Evolutionary conservation across 2,888 invertebrate genomes (phyloP).

Genomic region (Eretmocerus hayati): DNA sequence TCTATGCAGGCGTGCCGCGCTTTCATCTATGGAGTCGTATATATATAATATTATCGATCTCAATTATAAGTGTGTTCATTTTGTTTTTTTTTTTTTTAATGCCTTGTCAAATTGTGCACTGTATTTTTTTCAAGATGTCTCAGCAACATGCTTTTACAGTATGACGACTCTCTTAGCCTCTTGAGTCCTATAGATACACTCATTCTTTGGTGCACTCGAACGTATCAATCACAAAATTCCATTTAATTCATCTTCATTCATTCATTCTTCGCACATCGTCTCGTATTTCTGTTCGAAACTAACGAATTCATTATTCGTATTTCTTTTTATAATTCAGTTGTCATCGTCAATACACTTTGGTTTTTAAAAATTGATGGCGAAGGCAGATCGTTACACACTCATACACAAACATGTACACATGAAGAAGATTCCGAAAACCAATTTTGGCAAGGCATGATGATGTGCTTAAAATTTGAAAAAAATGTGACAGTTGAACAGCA

Average conservation of each 20-base stretch:
- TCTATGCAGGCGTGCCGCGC: slow-evolving; percentile 49
- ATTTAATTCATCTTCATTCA: too few species aligned
- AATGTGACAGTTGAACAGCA: too few species aligned
- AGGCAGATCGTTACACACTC: slow-evolving; percentile 37
- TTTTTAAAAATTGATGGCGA: slow-evolving; percentile 34
- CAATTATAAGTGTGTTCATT: slow-evolving; percentile 34
- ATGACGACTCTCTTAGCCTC: too few species aligned
- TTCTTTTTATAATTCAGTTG: slow-evolving; percentile 1
- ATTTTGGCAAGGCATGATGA: slow-evolving; percentile 11
- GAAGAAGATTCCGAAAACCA: slow-evolving; percentile 32
- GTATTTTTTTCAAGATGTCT: too few species aligned
- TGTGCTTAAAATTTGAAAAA: too few species aligned
- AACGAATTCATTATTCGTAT: slow-evolving; percentile 30
- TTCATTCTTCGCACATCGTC: too few species aligned
- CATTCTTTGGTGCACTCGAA: too few species aligned
- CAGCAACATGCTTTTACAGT: too few species aligned
- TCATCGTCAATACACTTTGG: slow-evolving; percentile 26
- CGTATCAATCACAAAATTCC: too few species aligned
- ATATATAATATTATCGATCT: slow-evolving; percentile 45
- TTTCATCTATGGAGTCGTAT: slow-evolving; percentile 49
- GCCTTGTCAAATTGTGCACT: slow-evolving; percentile 22
- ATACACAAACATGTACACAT: slow-evolving; percentile 38
- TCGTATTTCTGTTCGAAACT: not conserved
- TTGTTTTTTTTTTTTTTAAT: slow-evolving; percentile 32
- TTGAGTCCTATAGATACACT: too few species aligned